These are phyloP conservation scores for Gallinago undulata DNA, from an alignment of 2,113 vertebrate species.

Conservation along the genomic window DNA sequence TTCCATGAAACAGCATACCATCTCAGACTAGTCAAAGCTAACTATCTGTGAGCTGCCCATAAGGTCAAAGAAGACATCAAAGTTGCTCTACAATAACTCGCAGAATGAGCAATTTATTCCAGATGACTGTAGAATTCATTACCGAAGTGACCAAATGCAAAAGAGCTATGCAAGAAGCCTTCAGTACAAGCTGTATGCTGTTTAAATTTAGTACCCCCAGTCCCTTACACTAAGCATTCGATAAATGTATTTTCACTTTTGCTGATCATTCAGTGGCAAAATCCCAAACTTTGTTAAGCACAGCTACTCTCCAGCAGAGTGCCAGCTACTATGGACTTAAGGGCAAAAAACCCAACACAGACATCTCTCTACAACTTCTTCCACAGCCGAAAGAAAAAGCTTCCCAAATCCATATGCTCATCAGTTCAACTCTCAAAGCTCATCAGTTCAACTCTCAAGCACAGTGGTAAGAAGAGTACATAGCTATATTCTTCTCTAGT, in stretches of 20 bases:
- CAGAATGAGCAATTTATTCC: not conserved
- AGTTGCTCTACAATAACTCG: not conserved
- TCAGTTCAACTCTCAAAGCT: not conserved
- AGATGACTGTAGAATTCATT: not conserved
- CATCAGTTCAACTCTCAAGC: not conserved
- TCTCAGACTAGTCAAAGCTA: not conserved
- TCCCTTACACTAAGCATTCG: not conserved
- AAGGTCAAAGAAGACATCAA: not conserved
- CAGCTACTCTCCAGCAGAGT: not conserved
- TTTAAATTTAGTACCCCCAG: not conserved
- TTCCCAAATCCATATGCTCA: not conserved
- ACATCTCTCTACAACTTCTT: not conserved
- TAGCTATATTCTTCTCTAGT: not conserved
- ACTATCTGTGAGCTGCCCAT: not conserved
- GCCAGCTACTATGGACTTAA: accelerated
- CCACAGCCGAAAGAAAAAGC: not conserved
- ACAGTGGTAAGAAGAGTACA: not conserved
- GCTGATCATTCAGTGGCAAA: not conserved
- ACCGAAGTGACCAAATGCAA: not conserved
- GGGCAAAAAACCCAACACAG: not conserved
- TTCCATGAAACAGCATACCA: accelerated
- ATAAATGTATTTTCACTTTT: not conserved
- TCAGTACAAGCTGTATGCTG: not conserved
- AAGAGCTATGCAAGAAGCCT: not conserved
- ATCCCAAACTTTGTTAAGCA: not conserved